Conservation (phyloP, 2,888 invertebrate species). For the Heteromurus nitidus region DNA sequence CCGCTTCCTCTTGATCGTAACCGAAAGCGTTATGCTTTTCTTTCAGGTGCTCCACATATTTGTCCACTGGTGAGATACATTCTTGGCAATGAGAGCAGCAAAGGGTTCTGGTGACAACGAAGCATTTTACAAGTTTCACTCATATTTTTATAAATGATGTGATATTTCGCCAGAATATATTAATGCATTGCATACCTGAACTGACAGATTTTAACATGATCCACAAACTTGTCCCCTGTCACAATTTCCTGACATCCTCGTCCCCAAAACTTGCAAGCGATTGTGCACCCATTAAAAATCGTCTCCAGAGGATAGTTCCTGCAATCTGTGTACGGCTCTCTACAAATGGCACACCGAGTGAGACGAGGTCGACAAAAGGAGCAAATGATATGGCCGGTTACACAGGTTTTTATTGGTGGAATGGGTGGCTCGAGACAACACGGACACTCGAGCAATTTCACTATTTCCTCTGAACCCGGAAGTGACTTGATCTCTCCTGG, state of each 20-base stretch:
- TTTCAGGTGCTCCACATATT: constrained; percentile 39
- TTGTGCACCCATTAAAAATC: constrained; percentile 47
- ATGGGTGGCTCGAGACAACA: constrained; percentile 60
- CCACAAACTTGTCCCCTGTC: constrained; percentile 15
- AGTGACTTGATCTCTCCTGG: constrained; percentile 50
- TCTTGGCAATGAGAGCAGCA: constrained; percentile 54
- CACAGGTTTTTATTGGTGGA: constrained; percentile 61
- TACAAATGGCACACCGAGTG: constrained; percentile 58
- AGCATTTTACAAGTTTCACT: neutral
- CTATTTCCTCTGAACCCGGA: constrained; percentile 47
- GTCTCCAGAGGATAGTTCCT: constrained; percentile 62
- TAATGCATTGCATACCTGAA: constrained; percentile 13
- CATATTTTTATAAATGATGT: no score
- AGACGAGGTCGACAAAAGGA: constrained; percentile 57
- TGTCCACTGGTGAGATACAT: constrained; percentile 37
- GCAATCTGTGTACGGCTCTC: constrained; percentile 38
- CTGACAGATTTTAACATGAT: constrained; percentile 47
- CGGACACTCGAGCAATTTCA: constrained; percentile 63
- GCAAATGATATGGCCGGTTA: constrained; percentile 61
- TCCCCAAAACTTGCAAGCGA: constrained; percentile 59
- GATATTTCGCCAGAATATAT: no score
- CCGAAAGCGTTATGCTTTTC: constrained; percentile 39
- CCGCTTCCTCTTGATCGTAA: constrained; percentile 24
- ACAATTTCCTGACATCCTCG: constrained; percentile 46
- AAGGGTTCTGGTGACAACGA: constrained; percentile 13